Conservation (phyloP, 2,113 vertebrate species). For the Psammodynastes pulverulentus region DNA sequence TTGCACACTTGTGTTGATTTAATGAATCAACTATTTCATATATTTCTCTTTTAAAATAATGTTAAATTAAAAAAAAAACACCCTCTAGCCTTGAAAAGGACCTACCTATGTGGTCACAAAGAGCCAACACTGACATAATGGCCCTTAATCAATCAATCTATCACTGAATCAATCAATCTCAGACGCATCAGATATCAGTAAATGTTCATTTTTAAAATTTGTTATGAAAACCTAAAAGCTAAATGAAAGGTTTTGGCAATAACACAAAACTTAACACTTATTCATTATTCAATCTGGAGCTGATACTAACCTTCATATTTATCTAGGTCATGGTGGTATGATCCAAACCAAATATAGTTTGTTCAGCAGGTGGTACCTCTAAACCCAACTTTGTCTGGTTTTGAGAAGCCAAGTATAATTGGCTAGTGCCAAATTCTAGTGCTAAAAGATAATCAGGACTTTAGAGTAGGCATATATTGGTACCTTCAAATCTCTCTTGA, state of each 20-base stretch:
- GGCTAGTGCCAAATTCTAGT: background rate
- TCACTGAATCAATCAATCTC: background rate
- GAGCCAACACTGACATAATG: background rate
- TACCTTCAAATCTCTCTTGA: background rate
- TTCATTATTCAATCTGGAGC: background rate
- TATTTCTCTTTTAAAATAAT: background rate
- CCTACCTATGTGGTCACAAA: background rate
- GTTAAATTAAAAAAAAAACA: background rate
- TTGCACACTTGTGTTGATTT: background rate
- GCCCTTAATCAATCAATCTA: background rate
- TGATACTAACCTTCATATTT: background rate
- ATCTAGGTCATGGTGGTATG: background rate
- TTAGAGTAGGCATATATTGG: background rate
- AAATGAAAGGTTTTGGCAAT: background rate
- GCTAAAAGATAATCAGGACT: background rate
- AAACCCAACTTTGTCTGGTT: background rate
- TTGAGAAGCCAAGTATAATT: background rate
- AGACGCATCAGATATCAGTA: background rate
- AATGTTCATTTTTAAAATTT: background rate
- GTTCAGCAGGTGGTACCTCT: background rate
- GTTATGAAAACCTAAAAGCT: background rate
- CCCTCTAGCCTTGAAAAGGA: no score
- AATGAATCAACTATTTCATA: background rate
- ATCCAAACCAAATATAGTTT: background rate
- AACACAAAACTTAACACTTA: background rate